Base-by-base conservation (phyloP, 2,888 invertebrate genomes). In the Drosophila nr. fundita region DNA sequence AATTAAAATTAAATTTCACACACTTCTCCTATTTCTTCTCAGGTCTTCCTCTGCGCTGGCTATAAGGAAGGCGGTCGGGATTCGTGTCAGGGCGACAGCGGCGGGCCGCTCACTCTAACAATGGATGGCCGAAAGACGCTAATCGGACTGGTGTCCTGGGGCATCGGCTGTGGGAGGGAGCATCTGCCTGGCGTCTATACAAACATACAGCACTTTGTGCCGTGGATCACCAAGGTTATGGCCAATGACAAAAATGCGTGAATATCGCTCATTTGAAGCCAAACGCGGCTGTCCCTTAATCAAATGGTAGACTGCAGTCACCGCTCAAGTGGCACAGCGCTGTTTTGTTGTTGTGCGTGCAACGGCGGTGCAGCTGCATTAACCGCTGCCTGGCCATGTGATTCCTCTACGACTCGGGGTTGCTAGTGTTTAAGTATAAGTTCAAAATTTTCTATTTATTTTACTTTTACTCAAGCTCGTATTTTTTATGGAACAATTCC, bases 131-230 rank as follows among this genome's bases (percentile, higher is more conserved):
- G 97, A 54, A 96, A 96, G 93, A 97, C 97, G 40, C 94, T 98
- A 27, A 96, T 98, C 42, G 98, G 98, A 0, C 94, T 98, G 0
- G 98, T 93, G 7, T 97, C 97, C 0, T 98, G 98, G 98, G 97
- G 97, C 70, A 98, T 98, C 80, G 97, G 97, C 66, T 98, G 98
- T 87, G 98, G 98, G 0, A 94, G 98, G 1, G 97, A 98, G 88
- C 97, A 98, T 87, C 93, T 98, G 10, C 98, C 98, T 0, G 98
- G 98, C 2, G 98, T 98, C 7, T 98, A 98, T 91, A 98, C 98
- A 1, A 98, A 98, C 89, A 97, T 98, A 91, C 97, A 98, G 92
- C 97, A 97, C 92, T 98, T 98, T 91, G 97, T 97, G 79, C 97
- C 97, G 27, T 98, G 98, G 98, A 96, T 98, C 59, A 97, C 97